These are phyloP conservation scores for Pitangus sulphuratus DNA, from an alignment of 2,797 vertebrate genomes.

Conservation along the genomic window DNA sequence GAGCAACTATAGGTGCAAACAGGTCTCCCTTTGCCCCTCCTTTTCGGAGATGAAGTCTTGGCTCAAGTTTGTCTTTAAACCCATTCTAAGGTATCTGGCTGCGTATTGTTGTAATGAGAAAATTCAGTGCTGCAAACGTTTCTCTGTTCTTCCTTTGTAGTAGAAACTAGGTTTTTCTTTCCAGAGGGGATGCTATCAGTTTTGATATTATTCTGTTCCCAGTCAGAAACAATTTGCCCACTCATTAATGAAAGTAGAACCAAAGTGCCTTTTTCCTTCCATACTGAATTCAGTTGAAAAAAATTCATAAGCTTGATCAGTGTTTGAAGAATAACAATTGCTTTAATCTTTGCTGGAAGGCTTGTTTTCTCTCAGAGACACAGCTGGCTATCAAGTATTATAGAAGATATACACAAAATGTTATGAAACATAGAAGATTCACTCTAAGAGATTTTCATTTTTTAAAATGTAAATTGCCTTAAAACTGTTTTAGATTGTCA, in stretches of 20 bases:
- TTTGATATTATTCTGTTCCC: background rate
- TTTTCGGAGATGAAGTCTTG: background rate
- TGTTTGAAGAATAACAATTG: slow-evolving; percentile 14
- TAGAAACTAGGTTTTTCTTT: background rate
- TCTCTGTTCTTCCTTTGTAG: background rate
- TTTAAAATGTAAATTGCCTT: background rate
- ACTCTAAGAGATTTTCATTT: background rate
- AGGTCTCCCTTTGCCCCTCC: background rate
- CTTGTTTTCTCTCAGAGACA: background rate
- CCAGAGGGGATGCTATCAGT: background rate
- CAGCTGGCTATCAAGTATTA: background rate
- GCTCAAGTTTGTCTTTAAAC: background rate
- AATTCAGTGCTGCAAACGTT: background rate
- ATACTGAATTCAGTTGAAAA: background rate
- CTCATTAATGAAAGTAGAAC: background rate
- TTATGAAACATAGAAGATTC: background rate
- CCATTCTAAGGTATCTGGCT: background rate
- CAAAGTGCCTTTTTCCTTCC: background rate
- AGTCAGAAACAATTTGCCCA: background rate
- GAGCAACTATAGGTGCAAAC: background rate
- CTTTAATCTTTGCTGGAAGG: slow-evolving; percentile 38
- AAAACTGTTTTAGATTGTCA: background rate
- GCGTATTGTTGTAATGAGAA: background rate
- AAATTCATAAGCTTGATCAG: slow-evolving; percentile 9
- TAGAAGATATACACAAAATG: background rate